Evolutionary conservation across 2,888 invertebrate genomes (phyloP), one percentile per base, ranked within the genome.

Genomic region (Amphimallon solstitiale): DNA sequence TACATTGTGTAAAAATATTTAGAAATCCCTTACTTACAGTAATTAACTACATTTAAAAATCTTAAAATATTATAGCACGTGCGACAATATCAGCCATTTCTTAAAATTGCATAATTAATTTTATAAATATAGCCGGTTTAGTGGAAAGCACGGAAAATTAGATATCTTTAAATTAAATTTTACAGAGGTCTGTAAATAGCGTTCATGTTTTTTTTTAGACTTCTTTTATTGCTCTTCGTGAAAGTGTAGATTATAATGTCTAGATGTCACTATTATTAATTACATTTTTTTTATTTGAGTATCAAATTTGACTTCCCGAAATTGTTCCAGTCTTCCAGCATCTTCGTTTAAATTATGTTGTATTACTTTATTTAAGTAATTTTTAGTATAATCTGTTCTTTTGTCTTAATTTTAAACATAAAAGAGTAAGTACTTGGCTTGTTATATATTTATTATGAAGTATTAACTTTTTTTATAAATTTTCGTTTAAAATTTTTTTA

Each of bases 1-100:
- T 77, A 75, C 78, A 78, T 78, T 43, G 61, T 66, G 52, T 59
- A 54, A 45, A 64, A 46, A 12, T 17, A 45, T 10, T 12, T 23
- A 45, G 9, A 15, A 67, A 67, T 59, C 66, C 65, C n/a, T 51
- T 63, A 68, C 70, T 75, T 71, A 68, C 69, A 48, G 21, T 35
- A 34, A 61, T 15, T 15, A 43, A 43, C 56, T 59, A 59, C 56
- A 59, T 59, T 38, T 15, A 17, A 29, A 61, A 34, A 34, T 34
- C 45, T 34, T 29, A 61, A 61, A 23, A 17, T 2, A 23, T 6
- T 34, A 15, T 17, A 17, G 17, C 66, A 67, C 67, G 56, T 67
- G 67, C 37, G 19, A 21, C 6, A 2, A 35, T 34, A 12, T 15
- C 5, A 29, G 49, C 66, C 66, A 66, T 66, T 19, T 46, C 61